A percentile compares a stretch with the other conserved stretches of the same genome.
Conservation (phyloP, 35 echinoderm and acorn worm species). For the Chiridota heheva region DNA sequence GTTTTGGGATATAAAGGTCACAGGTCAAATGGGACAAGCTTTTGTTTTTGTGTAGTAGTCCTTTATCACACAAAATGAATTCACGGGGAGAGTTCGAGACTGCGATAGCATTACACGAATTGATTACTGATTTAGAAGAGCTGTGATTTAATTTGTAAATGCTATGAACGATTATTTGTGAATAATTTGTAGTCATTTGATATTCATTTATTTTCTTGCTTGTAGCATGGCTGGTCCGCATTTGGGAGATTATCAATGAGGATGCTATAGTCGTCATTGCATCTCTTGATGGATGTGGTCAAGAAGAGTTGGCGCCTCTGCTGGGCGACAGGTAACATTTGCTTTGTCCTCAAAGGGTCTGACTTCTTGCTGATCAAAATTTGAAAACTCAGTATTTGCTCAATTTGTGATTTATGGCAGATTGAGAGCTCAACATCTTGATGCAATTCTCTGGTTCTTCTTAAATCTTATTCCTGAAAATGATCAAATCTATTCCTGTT, state of each 20-base stretch:
- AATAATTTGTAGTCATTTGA: not conserved
- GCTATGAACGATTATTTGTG: not conserved
- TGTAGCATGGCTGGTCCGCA: slow-evolving; percentile 65
- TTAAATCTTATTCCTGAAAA: too few species aligned
- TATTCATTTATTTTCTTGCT: slow-evolving; percentile 9
- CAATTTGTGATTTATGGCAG: too few species aligned
- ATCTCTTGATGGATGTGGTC: slow-evolving; percentile 24
- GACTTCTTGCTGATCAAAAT: too few species aligned
- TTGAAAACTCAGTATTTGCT: too few species aligned
- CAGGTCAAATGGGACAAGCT: too few species aligned
- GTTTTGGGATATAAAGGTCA: too few species aligned
- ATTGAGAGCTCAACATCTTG: too few species aligned
- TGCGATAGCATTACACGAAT: not conserved
- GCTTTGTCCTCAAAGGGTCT: too few species aligned
- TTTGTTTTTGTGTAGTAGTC: not conserved
- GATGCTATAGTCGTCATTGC: slow-evolving; percentile 46
- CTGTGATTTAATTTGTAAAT: not conserved
- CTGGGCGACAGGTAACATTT: slow-evolving; percentile 38
- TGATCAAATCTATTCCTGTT: too few species aligned
- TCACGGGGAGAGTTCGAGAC: not conserved
- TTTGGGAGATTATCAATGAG: slow-evolving; percentile 53
- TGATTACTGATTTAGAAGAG: not conserved
- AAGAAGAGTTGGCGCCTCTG: slow-evolving; percentile 7
- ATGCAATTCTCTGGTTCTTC: too few species aligned
- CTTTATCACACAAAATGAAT: not conserved